Evolutionary conservation across 2,113 vertebrate species (phyloP), one percentile per base, ranked within the genome.

Genomic region (Illadopsis cleaveri): DNA sequence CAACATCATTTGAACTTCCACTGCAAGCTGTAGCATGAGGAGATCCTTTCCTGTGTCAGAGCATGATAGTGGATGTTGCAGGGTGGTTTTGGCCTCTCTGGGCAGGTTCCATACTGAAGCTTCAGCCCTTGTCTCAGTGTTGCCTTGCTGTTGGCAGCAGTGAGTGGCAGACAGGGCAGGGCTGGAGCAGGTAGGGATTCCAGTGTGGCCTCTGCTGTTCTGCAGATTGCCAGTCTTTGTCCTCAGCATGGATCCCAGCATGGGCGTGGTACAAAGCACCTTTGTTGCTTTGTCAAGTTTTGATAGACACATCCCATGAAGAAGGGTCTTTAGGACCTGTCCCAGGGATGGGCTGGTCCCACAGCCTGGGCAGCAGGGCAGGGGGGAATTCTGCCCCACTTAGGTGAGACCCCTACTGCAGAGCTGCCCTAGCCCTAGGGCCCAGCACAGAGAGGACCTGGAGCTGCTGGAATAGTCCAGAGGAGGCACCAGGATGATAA

Each of bases 21-120:
- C 14, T 40, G 25, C 35, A 23, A 57, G 40, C 44, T 51, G 28
- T 23, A 56, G 40, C n/a, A 2, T 6, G 23, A n/a, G 30, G 15
- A 65, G 31, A 3, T 17, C 2, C 17, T 61, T 40, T 64, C 53
- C 40, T 28, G 21, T 69, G 61, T 33, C 1, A 0, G 25, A 54
- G 40, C 25, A 47, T 11, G 16, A 0, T 3, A 0, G 7, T 45
- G 50, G 13, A 8, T 5, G 2, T 13, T 51, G 21, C 18, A 31
- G 69, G 66, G 5, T 69, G 53, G 14, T 72, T 53, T 38, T 45
- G n/a, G 23, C 40, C 37, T 33, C 54, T 31, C 3, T 73, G 48
- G 72, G 42, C 75, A 35, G 10, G 17, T 48, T 78, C 42, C 37
- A 0, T 6, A 0, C 33, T n/a, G 57, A 17, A 50, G 9, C 28